Base-by-base conservation (phyloP, 2,888 invertebrate species). In the Xylota sylvarum region DNA sequence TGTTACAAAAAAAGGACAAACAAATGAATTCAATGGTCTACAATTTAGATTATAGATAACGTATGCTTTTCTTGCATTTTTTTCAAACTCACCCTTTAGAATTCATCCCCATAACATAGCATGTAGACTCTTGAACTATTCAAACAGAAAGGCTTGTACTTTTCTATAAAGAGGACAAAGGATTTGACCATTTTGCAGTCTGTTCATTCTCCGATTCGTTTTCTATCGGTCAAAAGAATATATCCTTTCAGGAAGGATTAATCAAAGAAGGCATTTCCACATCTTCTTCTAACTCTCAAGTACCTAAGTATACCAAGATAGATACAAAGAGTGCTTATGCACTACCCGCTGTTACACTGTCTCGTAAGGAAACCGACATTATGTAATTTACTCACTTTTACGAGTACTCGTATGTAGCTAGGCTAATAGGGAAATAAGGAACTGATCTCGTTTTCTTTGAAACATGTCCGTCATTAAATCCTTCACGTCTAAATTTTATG, bases 21-120 rank as follows among this genome's bases (percentile, higher is more conserved):
- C 27, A 40, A 2, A 23, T 5, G 0, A 14, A 43, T 5, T 23
- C 10, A 35, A 50, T 23, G 35, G 50, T 35, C 35, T 35, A 12
- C 50, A 65, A 50, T 65, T 65, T 35, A 52, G 67, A 67, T 67
- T 55, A 37, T n/a, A 27, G 67, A 35, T 67, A 67, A 67, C 67
- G 52, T 52, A 52, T n/a, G 27, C 14, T 2, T 32, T n/a, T 37
- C 14, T 2, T 32, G 27, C 27, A 14, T 67, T 58, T 27, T 48
- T 56, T n/a, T 58, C 14, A 12, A 14, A 37, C 9, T 9, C 6
- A 60, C 67, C 67, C 60, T 56, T 65, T 12, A 4, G 56, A 14
- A n/a, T 55, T 30, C 30, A 30, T 7, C 23, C n/a, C 30, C 58
- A 48, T 58, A 14, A 50, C 10, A 56, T 56, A 32, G 46, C 43